A percentile compares a stretch with the other conserved stretches of the same genome.
These are phyloP conservation scores for Drosophila subquinaria DNA, from an alignment of 2,888 invertebrate genomes.

Conservation along the genomic window DNA sequence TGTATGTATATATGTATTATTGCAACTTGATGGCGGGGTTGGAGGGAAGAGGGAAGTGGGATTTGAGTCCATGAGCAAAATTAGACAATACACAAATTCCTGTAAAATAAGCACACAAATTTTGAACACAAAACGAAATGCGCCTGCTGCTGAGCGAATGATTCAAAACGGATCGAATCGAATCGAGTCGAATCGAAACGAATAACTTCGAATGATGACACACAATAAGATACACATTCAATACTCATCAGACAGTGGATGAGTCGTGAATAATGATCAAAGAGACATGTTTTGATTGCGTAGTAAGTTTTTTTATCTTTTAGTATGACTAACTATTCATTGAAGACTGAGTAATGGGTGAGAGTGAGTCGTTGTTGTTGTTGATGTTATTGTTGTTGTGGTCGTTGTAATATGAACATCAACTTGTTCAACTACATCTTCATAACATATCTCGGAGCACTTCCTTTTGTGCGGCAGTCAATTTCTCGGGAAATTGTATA, in stretches of 20 bases:
- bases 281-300: slow-evolving; percentile 28
- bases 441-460: slow-evolving; percentile 95
- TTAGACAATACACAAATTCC: slow-evolving; percentile 32
- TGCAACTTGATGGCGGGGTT: slow-evolving; percentile 47
- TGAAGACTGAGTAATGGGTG: slow-evolving; percentile 32
- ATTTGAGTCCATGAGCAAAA: slow-evolving; percentile 35
- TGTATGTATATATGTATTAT: slow-evolving; percentile 47
- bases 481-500: slow-evolving; percentile 96
- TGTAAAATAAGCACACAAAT: slow-evolving; percentile 48
- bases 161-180: slow-evolving; percentile 38
- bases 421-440: slow-evolving; percentile 36
- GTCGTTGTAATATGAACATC: slow-evolving; percentile 14
- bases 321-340: slow-evolving; percentile 54
- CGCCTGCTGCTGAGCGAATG: slow-evolving; percentile 54
- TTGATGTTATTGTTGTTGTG: slow-evolving; percentile 27
- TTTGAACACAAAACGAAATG: slow-evolving; percentile 62
- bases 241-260: slow-evolving; percentile 29
- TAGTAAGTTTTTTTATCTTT: slow-evolving; percentile 28
- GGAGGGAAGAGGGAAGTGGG: background rate
- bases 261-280: slow-evolving; percentile 29
- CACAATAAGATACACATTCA: slow-evolving; percentile 20
- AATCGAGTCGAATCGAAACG: background rate
- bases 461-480: slow-evolving; percentile 94
- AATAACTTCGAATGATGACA: slow-evolving; percentile 40
- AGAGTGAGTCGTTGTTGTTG: slow-evolving; percentile 44